phyloP scores from a whole-genome alignment of 2,113 vertebrate species.

The Progne subis region DNA sequence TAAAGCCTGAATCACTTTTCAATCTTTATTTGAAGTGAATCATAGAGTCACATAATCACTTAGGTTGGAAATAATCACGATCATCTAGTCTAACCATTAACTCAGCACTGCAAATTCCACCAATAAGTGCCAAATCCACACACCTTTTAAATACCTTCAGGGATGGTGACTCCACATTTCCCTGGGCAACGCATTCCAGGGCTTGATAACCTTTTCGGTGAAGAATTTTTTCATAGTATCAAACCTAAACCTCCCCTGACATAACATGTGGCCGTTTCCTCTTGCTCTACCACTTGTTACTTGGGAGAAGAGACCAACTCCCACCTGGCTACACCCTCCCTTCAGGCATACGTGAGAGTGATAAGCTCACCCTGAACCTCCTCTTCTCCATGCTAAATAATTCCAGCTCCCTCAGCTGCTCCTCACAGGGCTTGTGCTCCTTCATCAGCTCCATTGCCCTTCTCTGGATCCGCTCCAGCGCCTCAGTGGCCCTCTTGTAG shows the following conservation, averaged over 20 bases:
- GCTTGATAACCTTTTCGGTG: not conserved
- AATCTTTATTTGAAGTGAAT: not conserved
- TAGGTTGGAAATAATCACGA: not conserved
- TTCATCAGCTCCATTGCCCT: rapidly evolving
- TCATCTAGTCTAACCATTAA: not conserved
- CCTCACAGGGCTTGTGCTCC: rapidly evolving
- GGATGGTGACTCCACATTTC: not conserved
- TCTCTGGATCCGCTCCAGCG: not conserved
- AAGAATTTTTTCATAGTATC: not conserved
- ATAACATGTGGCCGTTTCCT: not conserved
- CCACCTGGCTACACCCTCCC: not conserved
- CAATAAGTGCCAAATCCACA: not conserved
- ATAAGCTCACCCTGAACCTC: not conserved
- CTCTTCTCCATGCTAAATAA: not conserved
- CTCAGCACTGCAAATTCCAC: not conserved
- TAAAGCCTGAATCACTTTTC: not conserved
- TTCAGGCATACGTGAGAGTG: not conserved
- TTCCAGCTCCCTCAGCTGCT: not conserved
- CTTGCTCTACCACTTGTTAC: not conserved
- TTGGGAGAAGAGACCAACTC: not conserved
- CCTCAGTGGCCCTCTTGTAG: not conserved
- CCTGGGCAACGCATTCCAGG: not conserved
- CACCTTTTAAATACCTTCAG: not conserved
- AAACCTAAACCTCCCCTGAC: not conserved
- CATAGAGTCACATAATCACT: not conserved